Base-by-base conservation (phyloP, 2,113 vertebrate species). In the Gobius niger region DNA sequence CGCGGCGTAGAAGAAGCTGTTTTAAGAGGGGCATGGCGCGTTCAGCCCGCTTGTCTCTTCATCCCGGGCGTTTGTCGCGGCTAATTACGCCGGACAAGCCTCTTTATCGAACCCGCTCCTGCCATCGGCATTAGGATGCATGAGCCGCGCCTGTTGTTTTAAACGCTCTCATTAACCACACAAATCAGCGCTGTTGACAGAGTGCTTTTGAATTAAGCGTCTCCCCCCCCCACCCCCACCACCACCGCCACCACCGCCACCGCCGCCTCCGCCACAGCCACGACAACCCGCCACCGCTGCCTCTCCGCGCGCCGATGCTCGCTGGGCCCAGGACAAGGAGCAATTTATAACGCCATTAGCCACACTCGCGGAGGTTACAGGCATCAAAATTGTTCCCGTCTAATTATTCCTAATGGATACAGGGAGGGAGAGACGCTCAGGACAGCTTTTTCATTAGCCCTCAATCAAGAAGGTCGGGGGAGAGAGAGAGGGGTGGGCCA, bases 291-390 rank as follows among this genome's bases (percentile, higher is more conserved):
- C 52, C 52, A 54, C 52, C 52, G 24, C 19, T n/a, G 84, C 88
- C 81, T 63, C 81, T 63, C 81, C 73, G 78, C 81, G 76, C 89
- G 73, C 85, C 85, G 81, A 78, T 81, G 87, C 91, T 88, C 77
- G 87, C 92, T 86, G 95, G 95, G 95, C 96, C 96, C 96, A 95
- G 98, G 97, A 98, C 98, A 98, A 97, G 96, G 95, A 98, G 96
- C 97, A 98, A 99, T 99, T 99, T 99, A 99, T 99, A 99, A 99
- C 96, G 94, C 98, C 98, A 99, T 99, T 99, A 99, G 97, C 96
- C 95, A 97, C 95, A 96, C 96, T 99, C 92, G 93, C 94, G 94
- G 95, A 99, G 97, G 98, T 99, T 99, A 98, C 96, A 96, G 96
- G 94, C 98, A 98, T 99, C 98, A 98, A 97, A 98, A 98, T 96